These are phyloP conservation scores for Ceramica pisi DNA, from an alignment of 2,888 invertebrate genomes.

Conservation along the genomic window DNA sequence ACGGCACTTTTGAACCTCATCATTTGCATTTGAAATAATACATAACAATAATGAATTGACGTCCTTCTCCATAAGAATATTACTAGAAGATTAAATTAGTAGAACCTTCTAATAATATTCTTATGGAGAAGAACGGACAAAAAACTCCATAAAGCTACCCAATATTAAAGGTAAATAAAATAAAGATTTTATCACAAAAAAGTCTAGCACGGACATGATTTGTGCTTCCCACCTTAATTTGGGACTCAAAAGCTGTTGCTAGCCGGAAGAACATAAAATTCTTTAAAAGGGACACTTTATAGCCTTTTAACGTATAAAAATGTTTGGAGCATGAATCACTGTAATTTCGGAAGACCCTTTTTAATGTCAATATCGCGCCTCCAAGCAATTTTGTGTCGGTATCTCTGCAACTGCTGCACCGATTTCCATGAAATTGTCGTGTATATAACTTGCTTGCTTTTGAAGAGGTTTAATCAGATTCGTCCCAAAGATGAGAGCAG, in stretches of 20 bases:
- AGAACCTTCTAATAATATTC: too few relatives aligned
- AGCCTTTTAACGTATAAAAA: constrained; percentile 19
- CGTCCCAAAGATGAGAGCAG: too few relatives aligned
- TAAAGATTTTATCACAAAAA: not conserved
- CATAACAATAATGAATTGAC: too few relatives aligned
- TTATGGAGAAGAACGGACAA: too few relatives aligned
- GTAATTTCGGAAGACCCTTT: constrained; percentile 16
- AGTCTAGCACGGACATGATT: constrained; percentile 4
- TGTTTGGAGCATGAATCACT: constrained; percentile 49
- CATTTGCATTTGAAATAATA: too few relatives aligned
- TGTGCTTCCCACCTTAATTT: constrained; percentile 42
- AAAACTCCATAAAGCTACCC: too few relatives aligned
- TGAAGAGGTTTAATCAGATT: not conserved
- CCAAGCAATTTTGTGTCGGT: constrained; percentile 4
- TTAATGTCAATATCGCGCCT: constrained; percentile 13
- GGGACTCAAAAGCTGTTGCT: constrained; percentile 44
- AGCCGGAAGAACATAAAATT: constrained; percentile 55
- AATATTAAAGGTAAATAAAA: not conserved
- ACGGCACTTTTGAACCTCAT: too few relatives aligned
- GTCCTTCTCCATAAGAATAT: too few relatives aligned
- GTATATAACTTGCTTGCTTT: not conserved
- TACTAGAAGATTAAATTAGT: too few relatives aligned
- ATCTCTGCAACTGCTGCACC: constrained; percentile 19
- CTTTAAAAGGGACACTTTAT: constrained; percentile 51
- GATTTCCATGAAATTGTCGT: constrained; percentile 33